Evolutionary conservation across 1,140 invertebrate species (phyloP), one percentile per base, ranked within the genome.

Genomic region (Hirudo medicinalis): DNA sequence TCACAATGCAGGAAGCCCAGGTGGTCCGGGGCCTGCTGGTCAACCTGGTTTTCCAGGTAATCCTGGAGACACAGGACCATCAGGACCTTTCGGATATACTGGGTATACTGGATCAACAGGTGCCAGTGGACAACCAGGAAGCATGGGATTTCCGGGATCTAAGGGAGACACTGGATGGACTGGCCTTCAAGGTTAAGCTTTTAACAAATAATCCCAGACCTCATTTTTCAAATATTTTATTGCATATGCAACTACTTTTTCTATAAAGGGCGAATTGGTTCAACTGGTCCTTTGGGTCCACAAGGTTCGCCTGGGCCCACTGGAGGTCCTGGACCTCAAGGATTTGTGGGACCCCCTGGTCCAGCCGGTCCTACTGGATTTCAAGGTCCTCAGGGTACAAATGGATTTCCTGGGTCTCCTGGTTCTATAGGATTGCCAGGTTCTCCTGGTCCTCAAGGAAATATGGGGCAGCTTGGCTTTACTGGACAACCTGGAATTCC

Each of bases 31-130:
- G 15, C n/a, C 29, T 19, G 22, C 49, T 43, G 69, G 67, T 29
- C 69, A 53, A 70, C 36, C 69, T 54, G 69, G 69, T 53, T 70
- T 70, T 54, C 32, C 69, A 32, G 69, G 69, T 70, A 20, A 25
- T 27, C 40, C 69, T 2, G 69, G 69, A 70, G 19, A 20, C 54
- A 27, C 36, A 32, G 57, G 70, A 29, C 25, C 27, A 15, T 36
- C 22, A 66, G 70, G 70, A n/a, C 54, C 29, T 20, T 15, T 6
- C 9, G 70, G 57, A 20, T 54, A 53, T 17, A 53, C n/a, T 3
- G 70, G 54, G 22, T 6, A 22, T 11, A 57, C 70, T 32, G 70
- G 70, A 9, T 0, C 54, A 27, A 71, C 22, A 6, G 70, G 70
- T 29, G n/a, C 70, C n/a, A 63, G 2, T 57, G 57, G 69, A 20